phyloP scores from a whole-genome alignment of 2,113 vertebrate species.

The Colossoma macropomum region DNA sequence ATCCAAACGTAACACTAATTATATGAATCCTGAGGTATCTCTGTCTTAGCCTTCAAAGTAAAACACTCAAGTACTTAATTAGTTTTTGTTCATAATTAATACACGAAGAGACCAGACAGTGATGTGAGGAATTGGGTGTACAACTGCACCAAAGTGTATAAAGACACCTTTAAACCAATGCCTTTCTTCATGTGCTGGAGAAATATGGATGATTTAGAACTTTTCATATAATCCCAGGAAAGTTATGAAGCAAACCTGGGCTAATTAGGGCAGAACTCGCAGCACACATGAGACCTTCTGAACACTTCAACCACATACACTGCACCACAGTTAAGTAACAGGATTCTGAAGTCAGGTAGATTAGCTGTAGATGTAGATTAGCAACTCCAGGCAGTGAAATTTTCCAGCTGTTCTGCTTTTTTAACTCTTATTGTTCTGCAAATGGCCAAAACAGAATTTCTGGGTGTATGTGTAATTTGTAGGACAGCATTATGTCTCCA shows the following conservation, averaged over 20 bases:
- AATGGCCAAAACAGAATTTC: neutral
- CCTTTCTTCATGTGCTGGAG: neutral
- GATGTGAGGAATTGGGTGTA: neutral
- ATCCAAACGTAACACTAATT: neutral
- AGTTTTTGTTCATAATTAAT: neutral
- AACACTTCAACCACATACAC: neutral
- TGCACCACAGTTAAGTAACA: neutral
- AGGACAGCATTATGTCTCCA: neutral
- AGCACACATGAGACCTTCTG: neutral
- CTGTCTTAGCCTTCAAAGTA: neutral
- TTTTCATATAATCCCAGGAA: neutral
- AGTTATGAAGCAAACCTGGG: neutral
- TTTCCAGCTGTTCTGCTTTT: neutral
- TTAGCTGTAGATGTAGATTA: neutral
- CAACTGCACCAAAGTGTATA: neutral
- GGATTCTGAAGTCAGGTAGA: neutral
- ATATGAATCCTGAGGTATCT: constrained; percentile 26
- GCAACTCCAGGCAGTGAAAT: neutral
- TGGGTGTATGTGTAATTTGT: neutral
- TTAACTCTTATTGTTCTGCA: neutral
- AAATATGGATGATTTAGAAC: neutral
- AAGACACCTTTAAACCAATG: neutral
- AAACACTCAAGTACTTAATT: too few relatives aligned
- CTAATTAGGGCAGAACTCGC: neutral
- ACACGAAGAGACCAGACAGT: neutral